phyloP scores from a whole-genome alignment of 2,888 invertebrate genomes.

The Ferrisia virgata region DNA sequence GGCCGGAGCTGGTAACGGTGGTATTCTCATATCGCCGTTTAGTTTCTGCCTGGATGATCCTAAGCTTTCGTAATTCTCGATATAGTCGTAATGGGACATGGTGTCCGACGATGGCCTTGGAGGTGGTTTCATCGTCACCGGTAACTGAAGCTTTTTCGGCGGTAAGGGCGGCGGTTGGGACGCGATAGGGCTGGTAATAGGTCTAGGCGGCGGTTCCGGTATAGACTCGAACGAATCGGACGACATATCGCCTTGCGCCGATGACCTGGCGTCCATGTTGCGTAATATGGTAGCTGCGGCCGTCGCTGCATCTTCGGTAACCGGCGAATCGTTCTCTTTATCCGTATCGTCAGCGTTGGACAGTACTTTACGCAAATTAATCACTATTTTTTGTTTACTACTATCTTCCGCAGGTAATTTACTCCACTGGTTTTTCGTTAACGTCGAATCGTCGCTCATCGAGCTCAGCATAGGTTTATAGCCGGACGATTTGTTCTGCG shows the following conservation, averaged over 20 bases:
- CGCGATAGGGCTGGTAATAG: constrained; percentile 59
- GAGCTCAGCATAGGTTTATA: neutral
- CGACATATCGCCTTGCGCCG: constrained; percentile 24
- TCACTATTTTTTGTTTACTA: constrained; percentile 38
- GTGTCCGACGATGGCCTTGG: constrained; percentile 55
- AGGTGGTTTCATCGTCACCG: constrained; percentile 61
- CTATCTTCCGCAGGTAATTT: neutral
- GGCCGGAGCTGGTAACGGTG: constrained; percentile 63
- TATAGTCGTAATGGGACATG: constrained; percentile 59
- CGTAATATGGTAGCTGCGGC: constrained; percentile 42
- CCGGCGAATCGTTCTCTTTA: constrained; percentile 49
- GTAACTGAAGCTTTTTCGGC: constrained; percentile 65
- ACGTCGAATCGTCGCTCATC: constrained; percentile 3
- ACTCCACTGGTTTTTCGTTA: neutral
- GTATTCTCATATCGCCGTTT: constrained; percentile 54
- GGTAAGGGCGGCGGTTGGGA: constrained; percentile 71
- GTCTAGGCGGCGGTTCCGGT: constrained; percentile 68
- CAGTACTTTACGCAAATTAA: constrained; percentile 42
- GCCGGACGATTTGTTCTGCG: neutral
- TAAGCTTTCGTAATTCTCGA: constrained; percentile 56
- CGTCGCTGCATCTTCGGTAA: constrained; percentile 50
- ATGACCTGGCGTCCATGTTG: constrained; percentile 44
- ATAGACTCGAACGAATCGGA: constrained; percentile 53
- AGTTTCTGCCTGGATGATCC: constrained; percentile 49
- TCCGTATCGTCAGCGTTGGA: constrained; percentile 46